A percentile compares a stretch with the other conserved stretches of the same genome.
Conservation (phyloP, 2,888 invertebrate species). For the Eupeodes latifasciatus region DNA sequence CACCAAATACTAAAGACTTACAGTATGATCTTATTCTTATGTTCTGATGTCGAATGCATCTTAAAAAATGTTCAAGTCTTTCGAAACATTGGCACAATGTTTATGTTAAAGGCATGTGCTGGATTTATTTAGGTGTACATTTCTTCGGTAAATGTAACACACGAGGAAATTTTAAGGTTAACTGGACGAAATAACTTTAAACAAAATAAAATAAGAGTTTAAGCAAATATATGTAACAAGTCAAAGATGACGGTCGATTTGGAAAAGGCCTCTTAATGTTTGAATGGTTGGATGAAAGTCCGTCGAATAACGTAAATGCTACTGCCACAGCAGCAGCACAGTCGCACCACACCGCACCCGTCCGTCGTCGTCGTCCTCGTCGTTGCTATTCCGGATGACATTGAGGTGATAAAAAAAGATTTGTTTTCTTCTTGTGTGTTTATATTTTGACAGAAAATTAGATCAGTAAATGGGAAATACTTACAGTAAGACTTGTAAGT, state of each 20-base stretch:
- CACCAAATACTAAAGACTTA: too few species aligned
- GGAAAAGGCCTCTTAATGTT: background rate
- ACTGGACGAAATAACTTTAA: conserved; percentile 65
- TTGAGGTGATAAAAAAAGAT: conserved; percentile 68
- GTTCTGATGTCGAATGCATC: conserved; percentile 15
- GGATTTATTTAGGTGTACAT: conserved; percentile 61
- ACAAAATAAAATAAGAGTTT: conserved; percentile 34
- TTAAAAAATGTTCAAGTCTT: conserved; percentile 13
- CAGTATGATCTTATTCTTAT: background rate
- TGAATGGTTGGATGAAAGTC: background rate
- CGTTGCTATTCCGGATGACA: conserved; percentile 55
- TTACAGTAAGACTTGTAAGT: conserved; percentile 1
- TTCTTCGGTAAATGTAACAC: conserved; percentile 67
- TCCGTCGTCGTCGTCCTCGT: too few species aligned
- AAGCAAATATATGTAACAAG: conserved; percentile 53
- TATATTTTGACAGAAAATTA: conserved; percentile 69
- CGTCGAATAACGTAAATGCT: conserved; percentile 29
- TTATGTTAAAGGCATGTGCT: background rate
- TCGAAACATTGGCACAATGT: background rate
- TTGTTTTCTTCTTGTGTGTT: conserved; percentile 35
- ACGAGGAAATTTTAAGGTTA: conserved; percentile 72
- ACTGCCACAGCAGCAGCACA: conserved; percentile 36
- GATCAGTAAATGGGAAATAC: conserved; percentile 60
- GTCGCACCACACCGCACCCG: too few species aligned
- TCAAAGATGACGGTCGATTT: background rate